These are phyloP conservation scores for Xiphorhynchus erythropygius DNA, from an alignment of 2,797 vertebrate genomes.

Conservation along the genomic window DNA sequence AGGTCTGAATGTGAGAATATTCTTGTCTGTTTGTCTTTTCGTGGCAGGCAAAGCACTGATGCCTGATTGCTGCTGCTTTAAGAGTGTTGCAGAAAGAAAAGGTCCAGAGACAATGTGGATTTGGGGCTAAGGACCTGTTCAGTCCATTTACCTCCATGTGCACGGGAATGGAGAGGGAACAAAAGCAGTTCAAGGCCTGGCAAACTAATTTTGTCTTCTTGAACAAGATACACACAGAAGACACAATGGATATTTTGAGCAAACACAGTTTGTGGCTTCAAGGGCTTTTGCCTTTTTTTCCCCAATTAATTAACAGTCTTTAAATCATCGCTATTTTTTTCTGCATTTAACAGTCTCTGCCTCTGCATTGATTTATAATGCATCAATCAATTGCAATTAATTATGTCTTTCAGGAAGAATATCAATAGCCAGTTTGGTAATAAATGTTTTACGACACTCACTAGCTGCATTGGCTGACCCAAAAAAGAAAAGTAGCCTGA, in stretches of 20 bases:
- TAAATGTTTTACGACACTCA: neutral
- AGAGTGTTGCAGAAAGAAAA: neutral
- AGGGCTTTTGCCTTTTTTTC: neutral
- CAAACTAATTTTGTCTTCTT: neutral
- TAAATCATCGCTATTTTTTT: neutral
- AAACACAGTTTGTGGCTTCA: neutral
- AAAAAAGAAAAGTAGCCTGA: neutral
- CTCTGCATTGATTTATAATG: neutral
- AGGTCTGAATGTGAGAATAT: neutral
- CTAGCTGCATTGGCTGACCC: neutral
- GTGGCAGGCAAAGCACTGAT: neutral
- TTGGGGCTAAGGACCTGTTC: neutral
- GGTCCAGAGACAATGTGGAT: neutral
- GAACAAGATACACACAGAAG: neutral
- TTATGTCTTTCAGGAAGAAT: neutral
- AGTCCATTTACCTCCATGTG: rapidly evolving
- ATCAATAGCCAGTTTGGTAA: neutral
- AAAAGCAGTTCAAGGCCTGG: neutral
- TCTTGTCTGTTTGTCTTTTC: neutral
- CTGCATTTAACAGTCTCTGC: neutral
- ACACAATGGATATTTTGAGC: neutral
- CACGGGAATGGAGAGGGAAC: neutral
- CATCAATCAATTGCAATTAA: neutral
- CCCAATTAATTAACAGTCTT: neutral
- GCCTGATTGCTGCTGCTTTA: neutral